Percentiles rank a stretch among this genome's conserved stretches.
Evolutionary conservation across 1,140 invertebrate species (phyloP).

Genomic region (Pachyrhynchus sulphureomaculatus): DNA sequence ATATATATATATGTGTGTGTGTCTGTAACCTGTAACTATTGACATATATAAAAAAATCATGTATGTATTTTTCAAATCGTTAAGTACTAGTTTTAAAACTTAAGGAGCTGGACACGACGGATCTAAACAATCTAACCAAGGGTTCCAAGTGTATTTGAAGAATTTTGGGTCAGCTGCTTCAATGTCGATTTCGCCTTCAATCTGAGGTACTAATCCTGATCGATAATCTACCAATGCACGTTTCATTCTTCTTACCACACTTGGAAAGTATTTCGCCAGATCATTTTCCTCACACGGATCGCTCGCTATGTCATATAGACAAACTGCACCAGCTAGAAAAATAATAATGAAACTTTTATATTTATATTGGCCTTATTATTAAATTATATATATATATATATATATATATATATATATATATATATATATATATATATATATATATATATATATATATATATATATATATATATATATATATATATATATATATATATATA

Average conservation of each 20-base stretch:
- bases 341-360: constrained; percentile 3
- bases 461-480: too few species aligned
- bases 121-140: constrained; percentile 50
- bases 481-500: too few species aligned
- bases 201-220: constrained; percentile 48
- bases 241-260: constrained; percentile 52
- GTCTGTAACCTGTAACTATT: too few species aligned
- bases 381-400: too few species aligned
- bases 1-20: too few species aligned
- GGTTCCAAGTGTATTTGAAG: constrained; percentile 54
- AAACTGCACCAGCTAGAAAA: constrained; percentile 52
- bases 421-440: too few species aligned
- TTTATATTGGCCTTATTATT: too few species aligned
- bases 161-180: constrained; percentile 50
- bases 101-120: constrained; percentile 31
- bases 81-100: too few species aligned
- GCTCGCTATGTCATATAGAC: constrained; percentile 62
- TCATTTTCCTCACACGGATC: constrained; percentile 69
- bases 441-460: too few species aligned
- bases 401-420: too few species aligned
- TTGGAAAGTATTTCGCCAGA: constrained; percentile 52
- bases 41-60: too few species aligned
- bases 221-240: constrained; percentile 51
- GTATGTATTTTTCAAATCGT: too few species aligned
- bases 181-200: constrained; percentile 46